Evolutionary conservation across 2,113 vertebrate genomes (phyloP).

Genomic region (Urocitellus parryii): DNA sequence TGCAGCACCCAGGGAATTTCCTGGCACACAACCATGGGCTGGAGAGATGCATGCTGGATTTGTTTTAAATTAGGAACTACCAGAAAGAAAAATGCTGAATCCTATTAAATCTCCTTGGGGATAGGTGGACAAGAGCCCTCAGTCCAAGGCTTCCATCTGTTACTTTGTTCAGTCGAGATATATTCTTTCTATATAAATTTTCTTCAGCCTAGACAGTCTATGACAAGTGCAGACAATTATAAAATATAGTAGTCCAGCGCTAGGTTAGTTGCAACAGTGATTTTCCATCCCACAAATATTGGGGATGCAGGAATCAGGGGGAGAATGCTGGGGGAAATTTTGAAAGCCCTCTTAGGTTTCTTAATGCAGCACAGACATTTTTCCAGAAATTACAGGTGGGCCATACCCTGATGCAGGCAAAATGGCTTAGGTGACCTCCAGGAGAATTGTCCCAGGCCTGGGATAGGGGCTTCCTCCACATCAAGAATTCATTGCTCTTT

Average conservation of each 20-base stretch:
- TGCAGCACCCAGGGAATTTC: background rate
- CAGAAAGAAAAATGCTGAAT: background rate
- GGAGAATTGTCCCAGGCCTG: background rate
- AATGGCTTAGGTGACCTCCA: background rate
- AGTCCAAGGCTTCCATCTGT: background rate
- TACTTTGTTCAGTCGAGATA: background rate
- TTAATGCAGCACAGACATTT: background rate
- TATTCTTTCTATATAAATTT: background rate
- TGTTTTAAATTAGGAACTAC: conserved; percentile 14
- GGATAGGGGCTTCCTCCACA: background rate
- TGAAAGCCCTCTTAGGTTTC: background rate
- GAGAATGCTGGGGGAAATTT: background rate
- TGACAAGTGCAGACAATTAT: background rate
- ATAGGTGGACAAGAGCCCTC: background rate
- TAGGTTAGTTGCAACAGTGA: background rate
- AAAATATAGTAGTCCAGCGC: background rate
- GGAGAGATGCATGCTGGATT: background rate
- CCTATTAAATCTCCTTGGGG: background rate
- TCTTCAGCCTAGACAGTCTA: background rate
- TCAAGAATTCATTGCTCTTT: background rate
- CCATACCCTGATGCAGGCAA: background rate
- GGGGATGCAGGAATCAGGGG: background rate
- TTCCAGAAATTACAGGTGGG: background rate
- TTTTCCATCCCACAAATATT: background rate
- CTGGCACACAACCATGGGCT: background rate